Evolutionary conservation across 2,113 vertebrate genomes (phyloP).

Genomic region (Podarcis muralis): DNA sequence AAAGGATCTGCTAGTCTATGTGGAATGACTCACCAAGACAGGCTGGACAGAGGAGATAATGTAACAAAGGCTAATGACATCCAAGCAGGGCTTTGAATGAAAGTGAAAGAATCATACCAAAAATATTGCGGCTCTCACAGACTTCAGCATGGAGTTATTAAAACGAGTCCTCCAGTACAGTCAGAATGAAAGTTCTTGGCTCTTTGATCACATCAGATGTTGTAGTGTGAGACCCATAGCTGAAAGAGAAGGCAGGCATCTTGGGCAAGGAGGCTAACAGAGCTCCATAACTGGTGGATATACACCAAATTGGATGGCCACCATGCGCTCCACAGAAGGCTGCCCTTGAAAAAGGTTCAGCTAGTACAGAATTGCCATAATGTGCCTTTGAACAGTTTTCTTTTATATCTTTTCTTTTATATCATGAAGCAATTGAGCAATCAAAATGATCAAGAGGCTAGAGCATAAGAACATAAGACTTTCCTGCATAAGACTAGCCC

Average conservation of each 20-base stretch:
- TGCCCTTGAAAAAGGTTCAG: background rate
- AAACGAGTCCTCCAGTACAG: background rate
- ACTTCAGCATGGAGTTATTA: background rate
- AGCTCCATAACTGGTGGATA: background rate
- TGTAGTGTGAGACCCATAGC: background rate
- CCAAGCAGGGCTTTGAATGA: background rate
- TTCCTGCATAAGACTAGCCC: too few relatives aligned
- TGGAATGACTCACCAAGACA: constrained; percentile 11
- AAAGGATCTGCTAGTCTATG: background rate
- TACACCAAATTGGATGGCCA: background rate
- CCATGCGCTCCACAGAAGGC: background rate
- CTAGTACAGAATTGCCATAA: background rate
- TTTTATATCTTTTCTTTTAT: background rate
- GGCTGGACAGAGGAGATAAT: constrained; percentile 25
- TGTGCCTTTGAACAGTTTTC: background rate
- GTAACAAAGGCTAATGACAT: constrained; percentile 15
- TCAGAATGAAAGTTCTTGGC: background rate
- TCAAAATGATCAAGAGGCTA: too few relatives aligned
- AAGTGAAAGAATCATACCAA: background rate
- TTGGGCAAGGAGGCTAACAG: too few relatives aligned
- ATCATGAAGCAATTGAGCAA: background rate
- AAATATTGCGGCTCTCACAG: background rate
- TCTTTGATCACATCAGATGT: background rate
- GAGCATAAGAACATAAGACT: too few relatives aligned
- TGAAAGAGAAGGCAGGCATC: too few relatives aligned